phyloP scores from a whole-genome alignment of 2,113 vertebrate genomes.

The Edolisoma coerulescens region DNA sequence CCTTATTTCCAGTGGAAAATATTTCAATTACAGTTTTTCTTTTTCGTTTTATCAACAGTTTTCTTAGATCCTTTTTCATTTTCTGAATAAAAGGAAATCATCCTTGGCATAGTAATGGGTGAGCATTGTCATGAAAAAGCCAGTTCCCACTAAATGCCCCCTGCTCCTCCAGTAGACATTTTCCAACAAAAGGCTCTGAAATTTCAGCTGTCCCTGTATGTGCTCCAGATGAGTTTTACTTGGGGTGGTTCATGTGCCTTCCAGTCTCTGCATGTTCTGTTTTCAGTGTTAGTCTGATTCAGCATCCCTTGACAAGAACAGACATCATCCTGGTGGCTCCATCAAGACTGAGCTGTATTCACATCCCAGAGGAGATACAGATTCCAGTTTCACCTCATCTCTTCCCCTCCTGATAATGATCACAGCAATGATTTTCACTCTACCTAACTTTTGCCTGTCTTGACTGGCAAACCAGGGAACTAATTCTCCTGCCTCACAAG shows the following conservation, averaged over 20 bases:
- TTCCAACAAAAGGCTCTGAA: conserved; percentile 37
- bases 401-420: background rate
- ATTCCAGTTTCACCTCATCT: background rate
- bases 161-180: conserved; percentile 3
- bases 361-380: background rate
- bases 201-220: background rate
- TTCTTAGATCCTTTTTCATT: conserved; percentile 33
- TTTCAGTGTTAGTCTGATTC: background rate
- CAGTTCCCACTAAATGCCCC: background rate
- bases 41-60: conserved; percentile 3
- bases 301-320: background rate
- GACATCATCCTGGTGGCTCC: background rate
- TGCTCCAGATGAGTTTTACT: conserved; percentile 27
- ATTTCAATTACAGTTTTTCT: background rate
- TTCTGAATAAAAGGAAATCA: conserved; percentile 31
- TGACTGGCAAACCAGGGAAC: background rate
- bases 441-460: background rate
- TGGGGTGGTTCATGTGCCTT: background rate
- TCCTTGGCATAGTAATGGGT: background rate
- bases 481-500: background rate
- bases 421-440: background rate
- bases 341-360: background rate
- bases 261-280: background rate
- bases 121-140: conserved; percentile 1
- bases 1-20: conserved; percentile 45